These are phyloP conservation scores for Paelopatides confundens DNA, from an alignment of 53 echinoderm and acorn worm species.

Conservation along the genomic window DNA sequence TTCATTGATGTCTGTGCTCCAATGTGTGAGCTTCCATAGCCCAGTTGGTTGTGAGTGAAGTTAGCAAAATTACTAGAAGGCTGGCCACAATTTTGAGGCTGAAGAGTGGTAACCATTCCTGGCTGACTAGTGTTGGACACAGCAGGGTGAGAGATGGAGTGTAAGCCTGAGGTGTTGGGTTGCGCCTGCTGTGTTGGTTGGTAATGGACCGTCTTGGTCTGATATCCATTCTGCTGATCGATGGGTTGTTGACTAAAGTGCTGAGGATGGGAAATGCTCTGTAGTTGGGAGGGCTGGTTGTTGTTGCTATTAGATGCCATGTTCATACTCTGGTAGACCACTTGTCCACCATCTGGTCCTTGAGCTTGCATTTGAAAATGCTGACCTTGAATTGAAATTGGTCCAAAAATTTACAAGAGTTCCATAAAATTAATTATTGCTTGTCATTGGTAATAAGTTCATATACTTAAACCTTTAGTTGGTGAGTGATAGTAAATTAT, in stretches of 20 bases:
- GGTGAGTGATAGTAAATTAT: too few relatives aligned
- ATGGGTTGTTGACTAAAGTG: neutral
- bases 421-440: too few relatives aligned
- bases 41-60: neutral
- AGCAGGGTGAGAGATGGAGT: neutral
- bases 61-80: neutral
- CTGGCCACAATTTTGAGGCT: neutral
- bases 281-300: neutral
- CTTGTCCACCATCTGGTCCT: neutral
- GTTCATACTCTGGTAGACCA: constrained; percentile 26
- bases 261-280: neutral
- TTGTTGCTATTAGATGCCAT: neutral
- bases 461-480: too few relatives aligned
- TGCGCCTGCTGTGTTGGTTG: neutral
- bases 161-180: neutral
- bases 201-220: neutral
- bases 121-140: neutral
- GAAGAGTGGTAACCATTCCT: neutral
- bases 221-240: neutral
- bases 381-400: neutral
- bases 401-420: too few relatives aligned
- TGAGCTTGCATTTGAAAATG: neutral
- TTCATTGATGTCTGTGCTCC: neutral
- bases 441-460: too few relatives aligned
- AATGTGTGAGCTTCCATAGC: neutral